Conservation (phyloP, 2,113 vertebrate species). For the Amblyornis subalaris region DNA sequence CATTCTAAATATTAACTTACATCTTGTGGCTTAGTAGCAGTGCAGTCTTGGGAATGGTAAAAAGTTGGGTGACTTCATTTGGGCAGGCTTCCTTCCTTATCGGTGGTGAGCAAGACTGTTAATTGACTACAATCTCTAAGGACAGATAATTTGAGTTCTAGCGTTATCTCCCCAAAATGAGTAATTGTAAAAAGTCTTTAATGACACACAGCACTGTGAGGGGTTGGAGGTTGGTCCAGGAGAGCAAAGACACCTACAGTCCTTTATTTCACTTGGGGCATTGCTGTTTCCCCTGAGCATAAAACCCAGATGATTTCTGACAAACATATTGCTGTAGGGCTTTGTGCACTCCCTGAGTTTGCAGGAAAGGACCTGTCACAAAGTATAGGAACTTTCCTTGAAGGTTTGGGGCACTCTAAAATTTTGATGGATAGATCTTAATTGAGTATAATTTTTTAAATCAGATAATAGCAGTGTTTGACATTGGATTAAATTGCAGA, state of each 20-base stretch:
- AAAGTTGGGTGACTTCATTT: neutral
- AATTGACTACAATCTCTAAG: neutral
- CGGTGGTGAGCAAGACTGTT: neutral
- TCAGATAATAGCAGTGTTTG: neutral
- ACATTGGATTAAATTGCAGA: neutral
- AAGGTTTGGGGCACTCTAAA: neutral
- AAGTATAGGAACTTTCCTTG: neutral
- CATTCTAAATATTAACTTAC: neutral
- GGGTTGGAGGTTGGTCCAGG: neutral
- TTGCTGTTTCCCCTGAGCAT: neutral
- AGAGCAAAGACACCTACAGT: neutral
- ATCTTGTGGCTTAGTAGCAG: neutral
- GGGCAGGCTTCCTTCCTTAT: neutral
- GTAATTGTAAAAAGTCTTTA: neutral
- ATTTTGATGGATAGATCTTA: neutral
- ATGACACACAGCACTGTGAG: neutral
- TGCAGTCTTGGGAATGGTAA: neutral
- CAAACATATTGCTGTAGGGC: neutral
- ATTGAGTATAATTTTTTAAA: neutral
- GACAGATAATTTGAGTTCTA: neutral
- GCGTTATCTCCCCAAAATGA: neutral
- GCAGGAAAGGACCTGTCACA: neutral
- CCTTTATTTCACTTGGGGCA: neutral
- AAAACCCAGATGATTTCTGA: fast-evolving
- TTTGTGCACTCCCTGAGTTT: neutral